Conservation (phyloP, 2,113 vertebrate species). For the Anarrhichthys ocellatus region DNA sequence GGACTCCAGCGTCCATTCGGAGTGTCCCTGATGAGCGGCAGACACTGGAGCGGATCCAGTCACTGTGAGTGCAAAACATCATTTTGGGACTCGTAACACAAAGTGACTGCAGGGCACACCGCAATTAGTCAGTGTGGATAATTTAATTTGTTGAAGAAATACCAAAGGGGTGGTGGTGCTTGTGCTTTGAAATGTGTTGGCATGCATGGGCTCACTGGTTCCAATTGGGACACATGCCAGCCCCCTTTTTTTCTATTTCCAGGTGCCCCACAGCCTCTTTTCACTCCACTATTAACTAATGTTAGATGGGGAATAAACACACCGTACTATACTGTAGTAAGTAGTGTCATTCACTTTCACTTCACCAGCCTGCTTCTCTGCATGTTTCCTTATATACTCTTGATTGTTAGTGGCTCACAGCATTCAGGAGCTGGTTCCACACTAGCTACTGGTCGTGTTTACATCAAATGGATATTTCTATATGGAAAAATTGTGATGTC, state of each 20-base stretch:
- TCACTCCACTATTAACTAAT: background rate
- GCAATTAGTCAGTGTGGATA: background rate
- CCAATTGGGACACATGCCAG: constrained; percentile 1
- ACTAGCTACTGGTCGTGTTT: background rate
- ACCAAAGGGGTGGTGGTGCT: background rate
- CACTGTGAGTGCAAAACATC: constrained; percentile 69
- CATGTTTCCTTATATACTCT: background rate
- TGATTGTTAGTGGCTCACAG: background rate
- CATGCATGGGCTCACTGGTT: background rate
- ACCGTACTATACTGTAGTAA: background rate
- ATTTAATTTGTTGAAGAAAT: constrained; percentile 12
- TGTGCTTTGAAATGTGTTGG: background rate
- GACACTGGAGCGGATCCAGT: constrained; percentile 78
- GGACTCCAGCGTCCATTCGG: constrained; percentile 70
- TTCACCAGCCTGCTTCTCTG: background rate
- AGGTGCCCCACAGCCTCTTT: background rate
- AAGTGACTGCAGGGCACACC: background rate
- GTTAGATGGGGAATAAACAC: background rate
- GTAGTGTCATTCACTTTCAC: background rate
- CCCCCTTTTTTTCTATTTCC: constrained; percentile 1
- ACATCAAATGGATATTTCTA: background rate
- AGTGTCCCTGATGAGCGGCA: constrained; percentile 60
- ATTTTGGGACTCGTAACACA: background rate
- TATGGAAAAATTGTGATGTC: background rate
- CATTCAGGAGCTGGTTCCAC: background rate